phyloP scores from a whole-genome alignment of 2,113 vertebrate species.

The Platycercus adscitus region DNA sequence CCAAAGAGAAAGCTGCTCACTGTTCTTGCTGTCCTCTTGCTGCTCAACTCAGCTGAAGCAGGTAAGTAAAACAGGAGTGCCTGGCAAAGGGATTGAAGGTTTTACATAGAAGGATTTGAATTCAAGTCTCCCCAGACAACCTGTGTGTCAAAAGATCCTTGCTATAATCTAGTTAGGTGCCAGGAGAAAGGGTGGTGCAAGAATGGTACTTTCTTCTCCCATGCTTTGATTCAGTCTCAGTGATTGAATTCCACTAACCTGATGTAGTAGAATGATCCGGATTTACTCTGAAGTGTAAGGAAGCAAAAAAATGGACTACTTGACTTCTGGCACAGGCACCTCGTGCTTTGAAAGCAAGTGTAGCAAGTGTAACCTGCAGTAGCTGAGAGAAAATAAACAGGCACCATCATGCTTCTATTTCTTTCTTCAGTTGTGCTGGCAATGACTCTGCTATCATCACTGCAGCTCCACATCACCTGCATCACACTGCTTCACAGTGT shows the following conservation, averaged over 20 bases:
- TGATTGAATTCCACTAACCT: background rate
- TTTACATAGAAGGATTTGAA: background rate
- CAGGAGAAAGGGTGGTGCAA: background rate
- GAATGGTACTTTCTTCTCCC: background rate
- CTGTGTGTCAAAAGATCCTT: background rate
- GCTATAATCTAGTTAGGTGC: background rate
- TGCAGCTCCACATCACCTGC: background rate
- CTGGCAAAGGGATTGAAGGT: background rate
- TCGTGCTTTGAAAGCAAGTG: background rate
- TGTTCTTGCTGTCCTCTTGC: background rate
- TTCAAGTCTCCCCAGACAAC: background rate
- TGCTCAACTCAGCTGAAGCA: constrained; percentile 18
- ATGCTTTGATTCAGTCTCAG: background rate
- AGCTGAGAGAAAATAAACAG: background rate
- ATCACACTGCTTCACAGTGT: background rate
- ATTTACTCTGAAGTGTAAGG: background rate
- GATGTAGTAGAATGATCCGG: background rate
- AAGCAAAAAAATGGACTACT: background rate
- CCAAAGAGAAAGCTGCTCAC: background rate
- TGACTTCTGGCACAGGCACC: background rate
- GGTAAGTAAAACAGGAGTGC: constrained; percentile 35
- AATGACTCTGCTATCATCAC: background rate
- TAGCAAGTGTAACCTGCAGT: background rate
- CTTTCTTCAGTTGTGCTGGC: background rate
- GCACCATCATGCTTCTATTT: accelerated